These are phyloP conservation scores for Thelaira solivaga DNA, from an alignment of 2,888 invertebrate species.

Conservation along the genomic window DNA sequence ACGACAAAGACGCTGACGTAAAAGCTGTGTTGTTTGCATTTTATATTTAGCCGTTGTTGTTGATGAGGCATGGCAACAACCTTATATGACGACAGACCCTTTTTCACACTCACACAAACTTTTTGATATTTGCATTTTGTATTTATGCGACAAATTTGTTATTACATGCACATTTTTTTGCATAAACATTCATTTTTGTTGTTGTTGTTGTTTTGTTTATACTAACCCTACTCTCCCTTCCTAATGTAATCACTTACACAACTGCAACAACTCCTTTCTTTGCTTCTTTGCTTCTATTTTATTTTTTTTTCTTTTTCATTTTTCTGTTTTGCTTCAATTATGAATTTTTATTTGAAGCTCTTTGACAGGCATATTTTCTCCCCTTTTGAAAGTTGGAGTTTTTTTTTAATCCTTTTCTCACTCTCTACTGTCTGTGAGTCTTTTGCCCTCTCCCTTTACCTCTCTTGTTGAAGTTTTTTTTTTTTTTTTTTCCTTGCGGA, in stretches of 20 bases:
- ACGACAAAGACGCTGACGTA: constrained; percentile 31
- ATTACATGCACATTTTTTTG: constrained; percentile 6
- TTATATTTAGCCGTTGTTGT: constrained; percentile 4
- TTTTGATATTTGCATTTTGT: not conserved
- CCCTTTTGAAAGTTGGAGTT: not conserved
- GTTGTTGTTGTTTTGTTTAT: not conserved
- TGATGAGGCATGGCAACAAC: constrained; percentile 54
- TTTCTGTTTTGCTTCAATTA: not conserved
- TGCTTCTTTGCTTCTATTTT: no score
- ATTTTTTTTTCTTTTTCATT: no score
- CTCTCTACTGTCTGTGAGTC: no score
- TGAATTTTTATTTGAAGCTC: not conserved
- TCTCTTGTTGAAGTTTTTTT: not conserved
- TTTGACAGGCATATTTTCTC: not conserved
- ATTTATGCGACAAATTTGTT: constrained; percentile 54
- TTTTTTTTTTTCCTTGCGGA: constrained; percentile 1
- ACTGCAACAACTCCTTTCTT: no score
- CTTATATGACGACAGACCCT: constrained; percentile 27
- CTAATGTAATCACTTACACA: no score
- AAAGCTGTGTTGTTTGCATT: constrained; percentile 5
- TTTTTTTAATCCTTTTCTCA: not conserved
- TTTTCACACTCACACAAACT: not conserved
- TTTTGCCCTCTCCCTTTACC: not conserved
- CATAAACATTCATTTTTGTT: no score
- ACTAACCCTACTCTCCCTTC: not conserved